A percentile compares a stretch with the other conserved stretches of the same genome.
These are phyloP conservation scores for Cosmia trapezina DNA, from an alignment of 2,888 invertebrate genomes.

Conservation along the genomic window DNA sequence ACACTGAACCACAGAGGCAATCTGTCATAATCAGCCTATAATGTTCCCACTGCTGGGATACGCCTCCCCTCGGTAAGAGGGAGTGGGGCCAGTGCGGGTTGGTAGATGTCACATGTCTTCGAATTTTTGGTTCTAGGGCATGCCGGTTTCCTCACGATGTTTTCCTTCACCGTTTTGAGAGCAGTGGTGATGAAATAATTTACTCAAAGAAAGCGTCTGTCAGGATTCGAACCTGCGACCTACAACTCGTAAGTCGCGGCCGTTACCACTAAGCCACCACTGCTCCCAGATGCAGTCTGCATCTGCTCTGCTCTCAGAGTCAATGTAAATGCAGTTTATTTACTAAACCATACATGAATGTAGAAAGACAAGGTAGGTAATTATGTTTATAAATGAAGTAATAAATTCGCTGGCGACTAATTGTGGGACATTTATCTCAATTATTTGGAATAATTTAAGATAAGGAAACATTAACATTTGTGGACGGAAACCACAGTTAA, in stretches of 20 bases:
- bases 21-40: too few relatives aligned
- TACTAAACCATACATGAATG: too few relatives aligned
- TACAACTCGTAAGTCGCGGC: too few relatives aligned
- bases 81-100: neutral
- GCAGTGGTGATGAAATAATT: too few relatives aligned
- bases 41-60: neutral
- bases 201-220: too few relatives aligned
- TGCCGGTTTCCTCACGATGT: neutral
- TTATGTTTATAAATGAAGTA: constrained; percentile 33
- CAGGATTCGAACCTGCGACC: too few relatives aligned
- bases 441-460: constrained; percentile 57
- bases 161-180: too few relatives aligned
- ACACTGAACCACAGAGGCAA: neutral
- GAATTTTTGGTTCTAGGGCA: neutral
- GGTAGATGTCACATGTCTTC: neutral
- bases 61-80: neutral
- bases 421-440: constrained; percentile 58
- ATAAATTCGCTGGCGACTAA: constrained; percentile 51
- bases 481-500: constrained; percentile 25
- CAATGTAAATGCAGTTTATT: neutral
- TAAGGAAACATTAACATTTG: constrained; percentile 39
- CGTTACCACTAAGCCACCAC: too few relatives aligned
- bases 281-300: too few relatives aligned
- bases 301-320: too few relatives aligned
- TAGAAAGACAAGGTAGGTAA: constrained; percentile 11